Evolutionary conservation across 2,888 invertebrate genomes (phyloP), one percentile per base, ranked within the genome.

Genomic region (Atethmia centrago): DNA sequence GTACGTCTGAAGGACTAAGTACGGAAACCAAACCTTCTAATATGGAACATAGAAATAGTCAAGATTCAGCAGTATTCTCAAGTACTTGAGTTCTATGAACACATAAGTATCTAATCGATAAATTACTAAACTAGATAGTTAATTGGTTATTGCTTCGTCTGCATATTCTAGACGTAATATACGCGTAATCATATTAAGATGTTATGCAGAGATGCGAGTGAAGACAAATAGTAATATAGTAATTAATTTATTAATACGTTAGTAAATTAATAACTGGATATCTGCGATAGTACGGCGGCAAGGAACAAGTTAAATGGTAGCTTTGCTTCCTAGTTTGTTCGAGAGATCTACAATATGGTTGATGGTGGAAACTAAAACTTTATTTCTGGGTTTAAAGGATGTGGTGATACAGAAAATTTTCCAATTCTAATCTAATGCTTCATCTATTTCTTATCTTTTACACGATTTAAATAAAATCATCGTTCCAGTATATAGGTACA

Each of bases 221-320:
- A 28, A 10, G 7, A 59, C 40, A 28, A 25, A 67, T 36, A 42
- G 31, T 56, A 66, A 21, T 25, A 36, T 7, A 0, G 28, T 42
- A 49, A 21, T 51, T 36, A 69, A 77, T 74, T 16, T n/a, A n/a
- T n/a, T n/a, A n/a, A n/a, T n/a, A n/a, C n/a, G n/a, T n/a, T n/a
- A n/a, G n/a, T n/a, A n/a, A n/a, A n/a, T n/a, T 36, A 36, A 36
- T 36, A 3, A 36, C 31, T 47, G 31, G 7, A 21, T 42, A 25
- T 31, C 25, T 25, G 56, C 42, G 40, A 42, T 36, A 69, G 7
- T 45, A 19, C 12, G 25, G 31, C n/a, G 36, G 14, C 36, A 19
- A 10, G n/a, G 12, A n/a, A 19, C 14, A 70, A 70, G 31, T 61
- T 61, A 25, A 55, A 47, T 70, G 16, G 51, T 67, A 31, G n/a